Evolutionary conservation across 2,888 invertebrate genomes (phyloP).

Genomic region (Ornithoptera priamus): DNA sequence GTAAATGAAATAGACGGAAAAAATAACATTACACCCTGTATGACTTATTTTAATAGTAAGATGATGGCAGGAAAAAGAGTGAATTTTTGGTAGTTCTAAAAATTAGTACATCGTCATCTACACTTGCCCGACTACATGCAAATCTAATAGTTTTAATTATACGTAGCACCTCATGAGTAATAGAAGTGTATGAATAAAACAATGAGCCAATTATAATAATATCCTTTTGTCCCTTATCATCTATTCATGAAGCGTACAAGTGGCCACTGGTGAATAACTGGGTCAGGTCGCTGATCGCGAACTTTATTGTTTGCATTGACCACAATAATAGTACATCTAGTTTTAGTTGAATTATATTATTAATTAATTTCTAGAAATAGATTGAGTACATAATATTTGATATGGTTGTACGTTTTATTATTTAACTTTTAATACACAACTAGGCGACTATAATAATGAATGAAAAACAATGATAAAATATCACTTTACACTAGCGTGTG

Average conservation of each 20-base stretch:
- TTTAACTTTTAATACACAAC: too few species aligned
- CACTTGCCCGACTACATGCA: not conserved
- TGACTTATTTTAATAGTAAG: too few species aligned
- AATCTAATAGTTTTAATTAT: not conserved
- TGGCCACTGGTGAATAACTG: conserved; percentile 9
- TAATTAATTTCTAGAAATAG: not conserved
- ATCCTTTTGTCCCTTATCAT: conserved; percentile 28
- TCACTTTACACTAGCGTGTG: too few species aligned
- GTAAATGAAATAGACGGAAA: too few species aligned
- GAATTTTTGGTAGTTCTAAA: not conserved
- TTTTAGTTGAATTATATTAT: not conserved
- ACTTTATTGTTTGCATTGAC: conserved; percentile 21
- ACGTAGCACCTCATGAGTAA: conserved; percentile 6
- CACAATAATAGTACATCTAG: not conserved
- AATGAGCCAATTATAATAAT: conserved; percentile 25
- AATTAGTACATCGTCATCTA: too few species aligned
- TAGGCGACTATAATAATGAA: too few species aligned
- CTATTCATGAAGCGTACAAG: conserved; percentile 22
- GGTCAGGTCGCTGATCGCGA: conserved; percentile 28
- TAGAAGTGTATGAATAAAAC: conserved; percentile 16
- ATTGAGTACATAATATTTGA: not conserved
- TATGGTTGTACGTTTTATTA: not conserved
- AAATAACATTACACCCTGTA: too few species aligned
- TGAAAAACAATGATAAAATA: too few species aligned
- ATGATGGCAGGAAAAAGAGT: not conserved